These are phyloP conservation scores for Micropoecilia bifurca DNA, from an alignment of 2,797 vertebrate genomes.

Conservation along the genomic window DNA sequence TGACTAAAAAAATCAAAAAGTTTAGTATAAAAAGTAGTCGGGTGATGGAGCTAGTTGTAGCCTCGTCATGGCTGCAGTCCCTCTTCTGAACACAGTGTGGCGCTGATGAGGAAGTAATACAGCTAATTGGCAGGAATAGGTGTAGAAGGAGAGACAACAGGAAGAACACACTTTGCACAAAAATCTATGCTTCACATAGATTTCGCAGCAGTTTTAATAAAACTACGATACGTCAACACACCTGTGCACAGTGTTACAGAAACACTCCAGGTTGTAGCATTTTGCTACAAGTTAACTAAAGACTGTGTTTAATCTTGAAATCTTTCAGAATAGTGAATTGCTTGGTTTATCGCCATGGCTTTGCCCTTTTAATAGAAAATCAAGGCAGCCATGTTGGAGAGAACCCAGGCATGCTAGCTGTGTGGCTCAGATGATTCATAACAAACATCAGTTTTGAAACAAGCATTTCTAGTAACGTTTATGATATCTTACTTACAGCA, in stretches of 20 bases:
- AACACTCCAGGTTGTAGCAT: not conserved
- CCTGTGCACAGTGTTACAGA: not conserved
- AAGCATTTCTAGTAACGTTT: slow-evolving; percentile 43
- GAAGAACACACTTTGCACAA: not conserved
- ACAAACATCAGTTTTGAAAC: slow-evolving; percentile 49
- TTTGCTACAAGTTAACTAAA: not conserved
- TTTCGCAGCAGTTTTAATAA: not conserved
- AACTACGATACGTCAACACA: not conserved
- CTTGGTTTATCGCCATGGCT: too few species aligned
- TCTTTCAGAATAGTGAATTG: not conserved
- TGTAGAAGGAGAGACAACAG: not conserved
- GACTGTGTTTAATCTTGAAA: not conserved
- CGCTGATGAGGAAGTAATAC: not conserved
- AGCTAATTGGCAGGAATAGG: not conserved
- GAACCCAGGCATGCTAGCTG: slow-evolving; percentile 39
- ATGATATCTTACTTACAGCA: slow-evolving; percentile 39
- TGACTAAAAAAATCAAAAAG: not conserved
- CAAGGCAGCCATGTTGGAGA: slow-evolving; percentile 46
- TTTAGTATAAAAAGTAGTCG: not conserved
- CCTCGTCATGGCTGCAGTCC: not conserved
- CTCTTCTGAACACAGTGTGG: not conserved
- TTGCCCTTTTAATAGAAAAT: slow-evolving; percentile 26
- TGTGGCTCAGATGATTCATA: slow-evolving; percentile 66
- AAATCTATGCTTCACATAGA: not conserved
- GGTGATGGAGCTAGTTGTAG: not conserved